Conservation (phyloP, 2,113 vertebrate genomes). For the Vulpes vulpes region DNA sequence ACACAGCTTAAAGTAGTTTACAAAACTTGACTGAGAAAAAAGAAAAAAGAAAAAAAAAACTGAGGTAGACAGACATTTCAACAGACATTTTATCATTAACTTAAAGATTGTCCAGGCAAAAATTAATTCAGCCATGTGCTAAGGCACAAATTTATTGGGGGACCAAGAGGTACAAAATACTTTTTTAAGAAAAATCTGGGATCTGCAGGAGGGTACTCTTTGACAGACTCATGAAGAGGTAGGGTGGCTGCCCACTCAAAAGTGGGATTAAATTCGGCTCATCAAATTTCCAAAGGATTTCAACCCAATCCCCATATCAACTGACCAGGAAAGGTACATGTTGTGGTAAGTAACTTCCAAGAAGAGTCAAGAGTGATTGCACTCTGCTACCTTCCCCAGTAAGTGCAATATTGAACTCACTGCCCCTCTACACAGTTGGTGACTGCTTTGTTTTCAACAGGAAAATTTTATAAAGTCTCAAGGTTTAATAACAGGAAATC, state of each 20-base stretch:
- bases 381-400: too few relatives aligned
- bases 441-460: not conserved
- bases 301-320: not conserved
- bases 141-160: not conserved
- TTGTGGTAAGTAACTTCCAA: not conserved
- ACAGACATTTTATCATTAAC: not conserved
- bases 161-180: not conserved
- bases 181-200: not conserved
- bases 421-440: not conserved
- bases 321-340: not conserved
- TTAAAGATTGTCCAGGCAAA: slow-evolving; percentile 52
- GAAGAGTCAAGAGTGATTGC: not conserved
- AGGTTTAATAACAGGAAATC: not conserved
- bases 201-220: not conserved
- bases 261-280: not conserved
- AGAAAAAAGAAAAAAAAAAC: not conserved
- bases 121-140: slow-evolving; percentile 39
- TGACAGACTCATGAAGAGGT: not conserved
- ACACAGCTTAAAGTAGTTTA: slow-evolving; percentile 37
- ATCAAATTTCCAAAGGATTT: slow-evolving; percentile 41
- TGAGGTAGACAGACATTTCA: slow-evolving; percentile 29
- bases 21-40: slow-evolving; percentile 23
- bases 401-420: not conserved
- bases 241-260: not conserved
- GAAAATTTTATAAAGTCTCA: not conserved